Conservation (phyloP, 1,140 invertebrate genomes). For the Phymastichus coffea region DNA sequence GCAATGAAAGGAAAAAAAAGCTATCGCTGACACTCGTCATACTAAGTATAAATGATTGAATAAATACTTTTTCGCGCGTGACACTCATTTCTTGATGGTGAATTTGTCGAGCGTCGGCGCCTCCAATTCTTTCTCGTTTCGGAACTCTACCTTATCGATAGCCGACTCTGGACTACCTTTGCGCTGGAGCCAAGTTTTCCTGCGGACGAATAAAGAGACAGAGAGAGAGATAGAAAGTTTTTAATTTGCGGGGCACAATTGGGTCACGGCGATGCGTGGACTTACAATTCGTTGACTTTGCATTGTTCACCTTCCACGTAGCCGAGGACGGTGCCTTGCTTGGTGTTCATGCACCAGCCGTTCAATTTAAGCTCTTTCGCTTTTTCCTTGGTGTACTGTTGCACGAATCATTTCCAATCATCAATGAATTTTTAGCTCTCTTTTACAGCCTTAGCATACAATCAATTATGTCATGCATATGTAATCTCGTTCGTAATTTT, state of each 20-base stretch:
- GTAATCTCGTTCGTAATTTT: no score
- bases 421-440: not conserved
- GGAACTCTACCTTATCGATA: constrained; percentile 69
- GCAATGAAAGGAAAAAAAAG: no score
- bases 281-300: constrained; percentile 70
- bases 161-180: constrained; percentile 68
- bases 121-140: constrained; percentile 60
- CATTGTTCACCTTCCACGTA: constrained; percentile 65
- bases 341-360: constrained; percentile 79
- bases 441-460: no score
- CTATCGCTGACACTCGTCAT: no score
- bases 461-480: no score
- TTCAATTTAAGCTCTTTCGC: constrained; percentile 65
- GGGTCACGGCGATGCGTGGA: no score
- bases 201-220: constrained; percentile 45
- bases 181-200: constrained; percentile 69
- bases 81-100: constrained; percentile 11
- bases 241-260: no score
- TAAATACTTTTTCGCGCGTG: not conserved
- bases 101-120: constrained; percentile 30
- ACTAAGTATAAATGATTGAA: constrained; percentile 10
- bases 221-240: no score
- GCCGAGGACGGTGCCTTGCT: constrained; percentile 69
- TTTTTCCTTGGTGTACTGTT: constrained; percentile 68
- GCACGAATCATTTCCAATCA: not conserved